Percentiles rank a stretch among this genome's conserved stretches.
Evolutionary conservation across 1,140 invertebrate genomes (phyloP).

Genomic region (Euura lappo): DNA sequence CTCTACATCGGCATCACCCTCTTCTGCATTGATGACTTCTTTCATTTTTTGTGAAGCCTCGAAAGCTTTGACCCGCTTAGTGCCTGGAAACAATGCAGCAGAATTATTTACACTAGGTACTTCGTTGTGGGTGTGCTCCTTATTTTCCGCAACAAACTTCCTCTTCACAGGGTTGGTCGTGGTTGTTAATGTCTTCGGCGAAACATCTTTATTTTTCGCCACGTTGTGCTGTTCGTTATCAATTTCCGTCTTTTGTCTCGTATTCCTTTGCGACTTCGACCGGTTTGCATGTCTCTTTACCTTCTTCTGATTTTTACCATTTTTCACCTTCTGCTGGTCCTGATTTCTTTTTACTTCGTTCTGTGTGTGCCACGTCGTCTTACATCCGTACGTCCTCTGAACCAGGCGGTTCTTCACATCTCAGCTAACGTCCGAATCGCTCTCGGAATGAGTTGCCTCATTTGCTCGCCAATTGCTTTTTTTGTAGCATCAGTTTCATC

Average conservation of each 20-base stretch:
- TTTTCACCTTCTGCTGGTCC: not conserved
- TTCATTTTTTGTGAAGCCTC: not conserved
- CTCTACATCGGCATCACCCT: not conserved
- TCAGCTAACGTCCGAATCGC: not conserved
- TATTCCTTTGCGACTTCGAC: too few species aligned
- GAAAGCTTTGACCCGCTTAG: not conserved
- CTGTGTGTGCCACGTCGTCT: not conserved
- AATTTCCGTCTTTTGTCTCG: too few species aligned
- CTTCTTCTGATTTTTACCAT: not conserved
- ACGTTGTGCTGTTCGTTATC: too few species aligned
- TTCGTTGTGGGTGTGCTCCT: not conserved
- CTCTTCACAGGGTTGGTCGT: too few species aligned
- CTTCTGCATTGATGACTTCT: not conserved
- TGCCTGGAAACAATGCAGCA: not conserved
- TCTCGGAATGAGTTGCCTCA: constrained; percentile 8
- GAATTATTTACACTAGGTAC: not conserved
- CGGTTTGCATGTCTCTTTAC: not conserved
- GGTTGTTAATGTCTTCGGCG: too few species aligned
- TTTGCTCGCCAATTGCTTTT: not conserved
- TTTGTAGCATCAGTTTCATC: too few species aligned
- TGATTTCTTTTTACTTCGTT: not conserved
- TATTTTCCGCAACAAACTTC: too few species aligned
- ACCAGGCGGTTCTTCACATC: not conserved
- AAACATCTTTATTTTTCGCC: not conserved
- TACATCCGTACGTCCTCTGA: not conserved